Conservation (phyloP, 2,113 vertebrate species). For the Laticauda colubrina region DNA sequence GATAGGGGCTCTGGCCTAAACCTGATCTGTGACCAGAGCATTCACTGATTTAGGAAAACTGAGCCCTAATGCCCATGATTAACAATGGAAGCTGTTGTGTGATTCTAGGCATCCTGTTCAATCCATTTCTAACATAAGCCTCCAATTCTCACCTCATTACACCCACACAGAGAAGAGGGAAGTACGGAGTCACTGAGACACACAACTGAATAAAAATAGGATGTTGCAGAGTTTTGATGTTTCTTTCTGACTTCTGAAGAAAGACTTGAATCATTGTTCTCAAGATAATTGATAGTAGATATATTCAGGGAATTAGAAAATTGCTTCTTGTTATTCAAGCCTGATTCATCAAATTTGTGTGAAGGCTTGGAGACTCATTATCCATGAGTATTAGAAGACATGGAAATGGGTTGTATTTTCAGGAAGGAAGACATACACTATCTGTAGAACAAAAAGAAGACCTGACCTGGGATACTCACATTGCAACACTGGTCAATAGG, state of each 20-base stretch:
- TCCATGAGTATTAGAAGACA: background rate
- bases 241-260: background rate
- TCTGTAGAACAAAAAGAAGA: background rate
- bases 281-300: background rate
- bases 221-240: background rate
- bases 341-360: background rate
- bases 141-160: background rate
- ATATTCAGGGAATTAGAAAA: background rate
- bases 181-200: background rate
- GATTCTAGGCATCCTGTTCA: background rate
- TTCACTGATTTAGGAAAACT: conserved; percentile 2
- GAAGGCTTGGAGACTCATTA: background rate
- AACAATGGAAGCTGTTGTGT: background rate
- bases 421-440: background rate
- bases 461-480: no score
- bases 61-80: background rate
- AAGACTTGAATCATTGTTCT: background rate
- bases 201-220: background rate
- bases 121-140: background rate
- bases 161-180: background rate
- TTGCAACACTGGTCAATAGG: no score
- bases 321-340: background rate
- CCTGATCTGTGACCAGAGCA: background rate
- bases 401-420: background rate
- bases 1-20: background rate